Base-by-base conservation (phyloP, 1,140 invertebrate species). In the Eumaeus atala region DNA sequence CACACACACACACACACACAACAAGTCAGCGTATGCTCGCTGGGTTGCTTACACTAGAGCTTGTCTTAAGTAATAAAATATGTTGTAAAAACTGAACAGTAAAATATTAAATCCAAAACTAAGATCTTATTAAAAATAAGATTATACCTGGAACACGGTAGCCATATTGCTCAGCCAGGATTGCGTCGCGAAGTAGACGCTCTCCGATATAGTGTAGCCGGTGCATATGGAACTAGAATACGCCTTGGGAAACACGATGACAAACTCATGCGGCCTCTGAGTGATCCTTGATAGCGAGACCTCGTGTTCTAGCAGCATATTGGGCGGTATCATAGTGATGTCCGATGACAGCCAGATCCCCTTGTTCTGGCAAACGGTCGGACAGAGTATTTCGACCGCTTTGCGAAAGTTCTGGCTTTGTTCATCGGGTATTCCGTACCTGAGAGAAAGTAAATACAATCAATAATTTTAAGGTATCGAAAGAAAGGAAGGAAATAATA, bases 241-340 rank as follows among this genome's bases (percentile, higher is more conserved):
- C 0, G 95, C 93, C 72, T 95, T 92, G 0, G 96, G 96, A 81
- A 97, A 97, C 0, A 98, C 94, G 1, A 98, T 90, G 51, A 98
- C 92, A 79, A 95, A 97, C 77, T 98, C 94, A 3, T 96, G 95
- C 1, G 95, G 95, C 57, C 94, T 91, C 80, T 98, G 97, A 1
- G 95, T 92, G 6, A 93, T 92, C 8, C 93, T 90, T 54, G 92
- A 93, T 18, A 98, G 78, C 0, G 93, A 92, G 1, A 97, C 94
- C 0, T 93, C 92, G 44, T 94, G 90, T 60, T 92, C 90, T 0
- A 93, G 90, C 18, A 98, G 88, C 58, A 94, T 82, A 47, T 91
- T 89, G 1, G 96, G 96, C 16, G 96, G 95, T n/a, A 98, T 94
- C 96, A 98, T 98, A 0, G 94, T 92, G n/a, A 95, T 96, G 73